Evolutionary conservation across 2,888 invertebrate species (phyloP).

Genomic region (Pardosa pseudoannulata): DNA sequence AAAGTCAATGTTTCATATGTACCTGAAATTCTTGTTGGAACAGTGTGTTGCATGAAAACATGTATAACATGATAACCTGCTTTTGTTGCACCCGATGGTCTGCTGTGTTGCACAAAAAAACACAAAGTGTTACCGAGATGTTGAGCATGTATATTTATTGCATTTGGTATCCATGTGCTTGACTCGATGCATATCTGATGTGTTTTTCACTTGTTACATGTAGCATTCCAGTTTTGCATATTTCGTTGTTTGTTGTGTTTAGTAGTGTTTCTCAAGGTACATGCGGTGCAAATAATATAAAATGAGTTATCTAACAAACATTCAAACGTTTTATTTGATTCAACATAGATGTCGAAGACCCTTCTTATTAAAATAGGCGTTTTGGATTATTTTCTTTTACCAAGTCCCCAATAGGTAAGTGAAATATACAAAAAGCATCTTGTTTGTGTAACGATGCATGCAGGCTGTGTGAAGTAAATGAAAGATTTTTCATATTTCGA

Average conservation of each 20-base stretch:
- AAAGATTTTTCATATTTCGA: no score
- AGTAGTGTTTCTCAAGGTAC: constrained; percentile 13
- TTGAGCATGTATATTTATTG: constrained; percentile 2
- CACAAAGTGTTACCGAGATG: not conserved
- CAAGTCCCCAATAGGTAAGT: not conserved
- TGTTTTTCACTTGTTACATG: not conserved
- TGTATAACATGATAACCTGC: not conserved
- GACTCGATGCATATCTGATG: not conserved
- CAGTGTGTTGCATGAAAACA: not conserved
- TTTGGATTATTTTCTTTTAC: not conserved
- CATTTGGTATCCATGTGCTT: not conserved
- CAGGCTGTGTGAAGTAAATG: no score
- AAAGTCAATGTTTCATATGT: no score
- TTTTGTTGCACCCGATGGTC: not conserved
- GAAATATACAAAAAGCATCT: not conserved
- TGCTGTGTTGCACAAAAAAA: not conserved
- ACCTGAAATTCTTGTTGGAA: not conserved
- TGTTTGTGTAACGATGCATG: not conserved
- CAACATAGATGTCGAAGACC: no score
- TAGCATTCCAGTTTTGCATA: not conserved
- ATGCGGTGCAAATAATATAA: not conserved
- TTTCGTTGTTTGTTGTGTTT: not conserved
- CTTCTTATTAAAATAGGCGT: not conserved
- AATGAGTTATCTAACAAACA: not conserved
- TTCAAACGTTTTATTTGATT: not conserved